These are phyloP conservation scores for Brachionus rubens DNA, from an alignment of 1,140 invertebrate species.

Conservation along the genomic window DNA sequence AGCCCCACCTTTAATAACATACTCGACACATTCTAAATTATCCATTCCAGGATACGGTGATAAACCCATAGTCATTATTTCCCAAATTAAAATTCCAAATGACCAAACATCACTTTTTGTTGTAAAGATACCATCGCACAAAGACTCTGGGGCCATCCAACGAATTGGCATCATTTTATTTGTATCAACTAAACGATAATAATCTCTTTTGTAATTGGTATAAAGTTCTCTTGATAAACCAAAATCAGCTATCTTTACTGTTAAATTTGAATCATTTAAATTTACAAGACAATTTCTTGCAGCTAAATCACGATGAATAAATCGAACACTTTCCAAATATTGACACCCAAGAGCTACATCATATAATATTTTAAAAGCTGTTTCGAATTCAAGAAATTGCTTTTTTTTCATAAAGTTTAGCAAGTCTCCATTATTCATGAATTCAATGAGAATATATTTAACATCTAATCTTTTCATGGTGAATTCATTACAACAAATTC, in stretches of 20 bases:
- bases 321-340: conserved; percentile 16
- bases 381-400: not conserved
- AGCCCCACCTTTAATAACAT: not conserved
- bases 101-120: conserved; percentile 88
- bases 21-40: conserved; percentile 19
- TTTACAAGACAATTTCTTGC: conserved; percentile 36
- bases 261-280: not conserved
- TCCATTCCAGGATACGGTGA: conserved; percentile 38
- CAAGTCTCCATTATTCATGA: conserved; percentile 33
- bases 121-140: conserved; percentile 81
- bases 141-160: conserved; percentile 91
- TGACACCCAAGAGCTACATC: conserved; percentile 19
- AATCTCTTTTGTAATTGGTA: conserved; percentile 12
- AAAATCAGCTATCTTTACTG: conserved; percentile 42
- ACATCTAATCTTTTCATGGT: not conserved
- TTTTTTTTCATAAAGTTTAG: not conserved
- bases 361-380: not conserved
- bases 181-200: not conserved
- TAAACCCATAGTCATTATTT: conserved; percentile 64
- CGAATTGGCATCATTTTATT: conserved; percentile 71
- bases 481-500: conserved; percentile 5
- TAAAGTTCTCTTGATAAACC: conserved; percentile 33
- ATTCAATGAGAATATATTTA: conserved; percentile 21
- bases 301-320: conserved; percentile 37
- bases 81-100: conserved; percentile 85